Evolutionary conservation across 2,113 vertebrate species (phyloP), one percentile per base, ranked within the genome.

Genomic region (Coracopsis vasa): DNA sequence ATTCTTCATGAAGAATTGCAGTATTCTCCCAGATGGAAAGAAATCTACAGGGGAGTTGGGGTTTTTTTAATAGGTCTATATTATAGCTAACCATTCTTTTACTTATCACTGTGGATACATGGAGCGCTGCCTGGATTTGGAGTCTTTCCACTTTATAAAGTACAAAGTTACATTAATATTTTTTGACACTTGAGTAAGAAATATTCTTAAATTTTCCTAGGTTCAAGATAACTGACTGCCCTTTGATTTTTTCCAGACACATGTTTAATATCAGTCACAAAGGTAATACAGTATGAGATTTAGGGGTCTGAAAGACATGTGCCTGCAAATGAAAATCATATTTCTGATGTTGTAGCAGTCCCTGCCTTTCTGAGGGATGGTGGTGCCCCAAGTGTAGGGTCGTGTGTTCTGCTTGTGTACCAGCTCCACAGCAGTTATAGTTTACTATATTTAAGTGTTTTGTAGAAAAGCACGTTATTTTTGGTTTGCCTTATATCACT

Each of bases 71-170:
- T 61, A 87, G 35, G 15, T 45, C 69, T 92, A 2, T 75, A 35
- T 94, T 94, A 82, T 62, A 91, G 51, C 51, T 74, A 80, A 87
- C 56, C 58, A 39, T 87, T 89, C 92, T 94, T 96, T 84, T 86
- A 81, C 95, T 96, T 96, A 47, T 69, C 58, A 33, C 71, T 91
- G 80, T 42, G 81, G 97, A 97, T 97, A 96, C 82, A 66, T 95
- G 97, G 95, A 97, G 97, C 80, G 71, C 83, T 97, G 97, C 93
- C 95, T 93, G n/a, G 51, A 92, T 92, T 90, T 35, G 78, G 87
- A 94, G 42, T 65, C 65, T 88, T 96, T 97, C 78, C 89, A 72
- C 90, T 95, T 95, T 85, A 97, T 93, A 81, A 89, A 81, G 89
- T 82, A 90, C 69, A 80, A 87, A 87, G 91, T 90, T 94, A 93